Conservation (phyloP, 2,797 vertebrate species). For the Pipistrellus kuhlii region DNA sequence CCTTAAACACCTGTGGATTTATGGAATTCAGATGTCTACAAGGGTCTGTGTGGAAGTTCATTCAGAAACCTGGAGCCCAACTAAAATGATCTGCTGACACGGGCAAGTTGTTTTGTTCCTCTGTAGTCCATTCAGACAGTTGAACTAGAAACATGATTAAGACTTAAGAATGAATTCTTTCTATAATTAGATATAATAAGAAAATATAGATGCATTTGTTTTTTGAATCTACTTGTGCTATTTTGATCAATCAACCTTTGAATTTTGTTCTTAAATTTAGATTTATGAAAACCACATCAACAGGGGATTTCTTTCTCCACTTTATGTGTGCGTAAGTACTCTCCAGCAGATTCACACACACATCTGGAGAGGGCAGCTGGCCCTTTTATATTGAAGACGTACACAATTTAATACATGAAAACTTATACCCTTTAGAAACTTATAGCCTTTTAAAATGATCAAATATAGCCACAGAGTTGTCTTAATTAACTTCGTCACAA, state of each 20-base stretch:
- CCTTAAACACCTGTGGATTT: constrained; percentile 91
- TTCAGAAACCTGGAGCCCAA: constrained; percentile 85
- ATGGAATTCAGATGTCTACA: constrained; percentile 89
- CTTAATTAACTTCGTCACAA: constrained; percentile 63
- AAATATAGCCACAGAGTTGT: constrained; percentile 62
- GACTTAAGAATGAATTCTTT: constrained; percentile 74
- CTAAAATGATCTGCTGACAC: constrained; percentile 82
- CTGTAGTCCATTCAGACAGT: constrained; percentile 48
- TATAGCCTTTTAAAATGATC: constrained; percentile 66
- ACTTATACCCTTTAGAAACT: constrained; percentile 59
- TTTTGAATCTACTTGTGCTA: background rate
- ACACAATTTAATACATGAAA: constrained; percentile 56
- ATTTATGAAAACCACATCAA: constrained; percentile 38
- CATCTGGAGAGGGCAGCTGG: constrained; percentile 9
- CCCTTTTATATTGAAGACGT: background rate
- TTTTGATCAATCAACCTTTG: constrained; percentile 16
- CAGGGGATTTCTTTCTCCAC: background rate
- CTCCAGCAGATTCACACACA: background rate
- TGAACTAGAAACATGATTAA: constrained; percentile 68
- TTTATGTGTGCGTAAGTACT: background rate
- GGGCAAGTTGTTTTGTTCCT: constrained; percentile 76
- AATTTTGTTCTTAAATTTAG: constrained; percentile 56
- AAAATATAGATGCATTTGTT: background rate
- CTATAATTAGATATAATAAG: constrained; percentile 46
- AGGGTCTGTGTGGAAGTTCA: constrained; percentile 86